Evolutionary conservation across 2,888 invertebrate genomes (phyloP), one percentile per base, ranked within the genome.

Genomic region (Metellina segmentata): DNA sequence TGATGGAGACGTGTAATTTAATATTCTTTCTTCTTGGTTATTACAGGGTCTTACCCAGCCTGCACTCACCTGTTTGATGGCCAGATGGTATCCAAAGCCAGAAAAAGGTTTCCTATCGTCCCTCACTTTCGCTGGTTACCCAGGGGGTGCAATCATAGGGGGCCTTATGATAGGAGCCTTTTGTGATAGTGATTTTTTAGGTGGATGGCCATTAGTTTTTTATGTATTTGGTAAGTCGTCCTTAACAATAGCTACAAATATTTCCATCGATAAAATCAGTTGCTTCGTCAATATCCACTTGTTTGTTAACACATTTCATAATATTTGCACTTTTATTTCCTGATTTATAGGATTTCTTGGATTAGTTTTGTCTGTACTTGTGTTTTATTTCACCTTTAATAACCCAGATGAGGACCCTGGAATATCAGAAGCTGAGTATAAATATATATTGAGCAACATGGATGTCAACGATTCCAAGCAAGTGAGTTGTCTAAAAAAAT

Each of bases 71-170:
- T 97, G 97, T 0, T 96, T 98, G 49, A 97, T 97, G 97, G 96
- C 97, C 0, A 96, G 96, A 89, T 98, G 98, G 98, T 97, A 97
- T n/a, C 98, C 98, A 1, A 96, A 97, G 0, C 94, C 96, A 72
- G 98, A 98, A 94, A 96, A 98, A 78, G 97, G 97, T 6, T 96
- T 97, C 0, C 96, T 98, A 87, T 97, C 97, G 0, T 97, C 97
- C 0, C 96, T 98, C 93, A 97, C 97, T 0, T 97, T 97, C 95
- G 97, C 97, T 78, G 98, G 98, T 61, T 97, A 97, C 94, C 97
- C 97, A 95, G 97, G 97, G 0, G 98, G 98, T 49, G 98, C 98
- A 0, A 97, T 98, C 0, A 96, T 98, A 7, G 96, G 98, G 0
- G 97, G 98, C 96, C 97, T 97, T 0, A 94, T 97, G 0, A 97